Evolutionary conservation across 1,140 invertebrate species (phyloP), one percentile per base, ranked within the genome.

Genomic region (Eurosta solidaginis): DNA sequence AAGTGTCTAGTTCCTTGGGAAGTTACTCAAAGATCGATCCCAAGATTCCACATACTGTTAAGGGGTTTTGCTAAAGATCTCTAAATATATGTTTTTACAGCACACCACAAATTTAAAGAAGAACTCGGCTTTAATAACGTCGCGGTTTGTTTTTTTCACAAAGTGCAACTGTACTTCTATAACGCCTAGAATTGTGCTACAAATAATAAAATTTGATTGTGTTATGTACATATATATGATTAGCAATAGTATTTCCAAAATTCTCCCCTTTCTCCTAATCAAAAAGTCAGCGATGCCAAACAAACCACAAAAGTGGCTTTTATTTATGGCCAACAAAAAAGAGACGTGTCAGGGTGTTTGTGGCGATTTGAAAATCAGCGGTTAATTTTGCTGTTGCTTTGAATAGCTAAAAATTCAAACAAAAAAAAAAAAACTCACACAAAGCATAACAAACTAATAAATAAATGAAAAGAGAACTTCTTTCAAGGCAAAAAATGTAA

Each of bases 271-370:
- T 47, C n/a, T n/a, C n/a, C 45, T 7, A 5, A 7, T 45, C 73
- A 40, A 17, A 74, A 45, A 27, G 27, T 27, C 40, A 47, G 25
- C 27, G 44, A 29, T 74, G 12, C 73, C 42, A 47, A 47, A 74
- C 40, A 74, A 74, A 42, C 73, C 73, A 22, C 73, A 74, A 74
- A 74, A 74, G 73, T 74, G 73, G 73, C 73, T 74, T 74, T 44
- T 47, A 74, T 45, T 74, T 74, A 42, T 74, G 73, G 73, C 73
- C 73, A 74, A 47, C 73, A 47, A 27, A 74, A 68, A 40, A 68
- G 59, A n/a, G n/a, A n/a, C 59, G 29, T 68, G 59, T 68, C 59
- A 68, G 59, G 59, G 59, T 68, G 59, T 68, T 68, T 68, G 59
- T 40, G 59, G 59, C 59, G 59, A 68, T 68, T 68, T 68, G 59